Base-by-base conservation (phyloP, 1,140 invertebrate species). In the Lucilia sericata region DNA sequence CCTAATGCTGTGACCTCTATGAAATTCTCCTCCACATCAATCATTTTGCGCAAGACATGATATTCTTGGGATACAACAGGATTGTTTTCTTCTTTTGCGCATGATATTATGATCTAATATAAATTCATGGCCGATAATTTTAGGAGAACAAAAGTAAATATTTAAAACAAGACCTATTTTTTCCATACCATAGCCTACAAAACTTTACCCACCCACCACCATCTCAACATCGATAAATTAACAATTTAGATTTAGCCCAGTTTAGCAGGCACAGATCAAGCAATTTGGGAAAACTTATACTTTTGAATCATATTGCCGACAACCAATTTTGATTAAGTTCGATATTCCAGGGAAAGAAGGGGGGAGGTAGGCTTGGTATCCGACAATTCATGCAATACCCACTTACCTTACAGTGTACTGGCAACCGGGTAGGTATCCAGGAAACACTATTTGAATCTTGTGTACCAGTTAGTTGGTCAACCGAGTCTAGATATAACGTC, bases 361-460 rank as follows among this genome's bases (percentile, higher is more conserved):
- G 74, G 42, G 14, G 34, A 25, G 34, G 34, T n/a, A 78, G 36
- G 19, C 36, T 30, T 30, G 10, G 34, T 42, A 10, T 47, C 12
- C 17, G 51, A 55, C 13, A 17, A 17, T 55, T n/a, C 51, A 81
- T 78, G 75, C 55, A 49, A 36, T 34, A 1, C 84, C 42, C 74
- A 78, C 89, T 92, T 90, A 98, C 95, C 94, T 99, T 99, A 87
- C 98, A 98, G 92, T 99, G 93, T 0, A 93, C 92, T 0, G 98
- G 98, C 25, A 99, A 91, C 84, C 95, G 93, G 0, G 97, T 97
- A 0, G 98, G 98, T 87, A 99, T 92, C 98, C 98, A 99, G 0
- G 98, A 97, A 55, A 99, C 94, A 91, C 98, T 98, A 90, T 99
- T 99, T 51, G 97, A 96, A 86, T 97, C 97, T 86, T 98, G 97